Evolutionary conservation across 35 echinoderm and acorn worm genomes (phyloP), one percentile per base, ranked within the genome.

Genomic region (Apostichopus californicus): DNA sequence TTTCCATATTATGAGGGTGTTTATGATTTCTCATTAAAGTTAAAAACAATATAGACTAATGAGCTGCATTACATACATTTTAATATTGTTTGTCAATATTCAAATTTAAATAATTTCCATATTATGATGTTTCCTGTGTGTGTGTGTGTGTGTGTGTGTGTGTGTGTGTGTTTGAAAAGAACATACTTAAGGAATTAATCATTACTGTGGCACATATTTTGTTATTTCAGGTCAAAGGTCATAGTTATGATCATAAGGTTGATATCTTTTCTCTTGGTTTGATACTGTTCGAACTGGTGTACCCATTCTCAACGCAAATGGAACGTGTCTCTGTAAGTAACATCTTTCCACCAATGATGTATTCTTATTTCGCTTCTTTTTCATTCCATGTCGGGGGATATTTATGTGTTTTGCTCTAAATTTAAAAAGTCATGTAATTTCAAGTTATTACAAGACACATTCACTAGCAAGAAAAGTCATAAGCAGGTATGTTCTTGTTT

Each of bases 181-280:
- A 46, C 34, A 46, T 3, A 46, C 3, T 46, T 46, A 46, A 46
- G 1, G 34, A 4, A 46, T 46, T 46, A 46, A 46, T 46, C 34
- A 46, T 46, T 46, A 46, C 34, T 46, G 34, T 46, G 34, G 34
- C 34, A 46, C 34, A 4, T 46, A 46, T 61, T 61, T 61, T 86
- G 12, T 84, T 78, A 15, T 96, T 87, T 64, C 95, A 96, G 96
- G 57, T 98, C 26, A 93, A 83, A 90, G 96, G 96, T 12, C 65
- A 95, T 26, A 94, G 77, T 70, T 98, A 98, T 87, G 96, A 95
- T 22, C 92, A 95, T 77, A 98, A 98, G 87, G 96, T 98, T 73
- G 96, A 98, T 75, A 98, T 98, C n/a, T 98, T 92, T 90, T 95
- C 96, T 6, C 63, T 98, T 78, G 96, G 96, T 34, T 92, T 98